These are phyloP conservation scores for Drosophila arawakana DNA, from an alignment of 1,140 invertebrate species.

Conservation along the genomic window DNA sequence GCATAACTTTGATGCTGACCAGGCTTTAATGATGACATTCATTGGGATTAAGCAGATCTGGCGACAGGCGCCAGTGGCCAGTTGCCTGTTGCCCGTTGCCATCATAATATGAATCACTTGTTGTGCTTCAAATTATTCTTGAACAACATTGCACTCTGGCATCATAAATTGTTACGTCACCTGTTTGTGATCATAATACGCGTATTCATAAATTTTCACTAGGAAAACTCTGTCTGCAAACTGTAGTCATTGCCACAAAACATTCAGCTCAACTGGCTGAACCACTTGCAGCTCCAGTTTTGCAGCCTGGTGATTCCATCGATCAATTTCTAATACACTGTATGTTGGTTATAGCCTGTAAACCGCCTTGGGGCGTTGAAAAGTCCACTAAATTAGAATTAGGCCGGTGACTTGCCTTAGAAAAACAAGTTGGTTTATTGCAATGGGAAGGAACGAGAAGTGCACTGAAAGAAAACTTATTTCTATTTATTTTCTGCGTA, in stretches of 20 bases:
- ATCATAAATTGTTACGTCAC: conserved; percentile 15
- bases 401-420: conserved; percentile 12
- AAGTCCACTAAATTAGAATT: conserved; percentile 51
- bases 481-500: no score
- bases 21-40: conserved; percentile 68
- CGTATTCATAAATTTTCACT: conserved; percentile 27
- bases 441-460: background rate
- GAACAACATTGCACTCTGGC: conserved; percentile 19
- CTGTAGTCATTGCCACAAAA: background rate
- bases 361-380: conserved; percentile 54
- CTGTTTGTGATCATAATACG: conserved; percentile 28
- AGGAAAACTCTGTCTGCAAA: conserved; percentile 1
- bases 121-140: conserved; percentile 36
- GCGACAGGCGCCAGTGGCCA: conserved; percentile 58
- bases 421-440: conserved; percentile 25
- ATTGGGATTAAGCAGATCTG: conserved; percentile 38
- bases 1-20: conserved; percentile 61
- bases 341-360: conserved; percentile 52
- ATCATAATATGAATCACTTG: conserved; percentile 52
- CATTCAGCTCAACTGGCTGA: conserved; percentile 8
- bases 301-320: conserved; percentile 25
- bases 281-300: conserved; percentile 17
- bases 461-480: background rate
- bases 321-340: conserved; percentile 14
- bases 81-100: background rate